Percentiles rank a stretch among this genome's conserved stretches.
These are phyloP conservation scores for Pheucticus melanocephalus DNA, from an alignment of 2,113 vertebrate species.

Conservation along the genomic window DNA sequence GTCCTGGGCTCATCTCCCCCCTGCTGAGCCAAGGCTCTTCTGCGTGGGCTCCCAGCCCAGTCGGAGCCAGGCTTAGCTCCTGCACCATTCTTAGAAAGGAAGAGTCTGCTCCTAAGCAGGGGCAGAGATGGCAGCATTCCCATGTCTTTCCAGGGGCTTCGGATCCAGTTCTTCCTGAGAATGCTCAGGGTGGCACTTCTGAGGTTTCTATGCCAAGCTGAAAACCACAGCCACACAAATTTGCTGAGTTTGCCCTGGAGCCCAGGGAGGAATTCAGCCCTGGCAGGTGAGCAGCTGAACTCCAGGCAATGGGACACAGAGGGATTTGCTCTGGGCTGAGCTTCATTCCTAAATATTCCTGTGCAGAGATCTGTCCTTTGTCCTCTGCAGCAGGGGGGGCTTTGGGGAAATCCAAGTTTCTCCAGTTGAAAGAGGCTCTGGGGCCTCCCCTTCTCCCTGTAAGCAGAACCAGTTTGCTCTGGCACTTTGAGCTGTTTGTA, in stretches of 20 bases:
- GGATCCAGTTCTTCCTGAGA: background rate
- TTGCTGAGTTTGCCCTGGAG: background rate
- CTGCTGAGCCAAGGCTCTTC: accelerated
- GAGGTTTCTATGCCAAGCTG: background rate
- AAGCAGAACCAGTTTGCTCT: background rate
- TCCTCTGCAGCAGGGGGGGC: background rate
- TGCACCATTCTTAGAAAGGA: background rate
- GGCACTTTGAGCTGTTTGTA: background rate
- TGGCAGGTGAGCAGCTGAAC: background rate
- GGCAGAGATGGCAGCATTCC: background rate
- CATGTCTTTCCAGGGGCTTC: background rate
- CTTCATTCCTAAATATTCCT: background rate
- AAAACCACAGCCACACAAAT: background rate
- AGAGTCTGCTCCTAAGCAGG: background rate
- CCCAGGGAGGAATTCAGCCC: background rate
- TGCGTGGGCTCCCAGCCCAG: background rate
- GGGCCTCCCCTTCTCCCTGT: background rate
- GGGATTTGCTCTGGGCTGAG: background rate
- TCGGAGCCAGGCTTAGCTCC: background rate
- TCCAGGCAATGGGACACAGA: background rate
- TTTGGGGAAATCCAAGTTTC: background rate
- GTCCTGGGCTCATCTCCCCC: background rate
- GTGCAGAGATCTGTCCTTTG: background rate
- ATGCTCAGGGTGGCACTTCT: background rate
- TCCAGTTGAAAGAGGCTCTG: background rate